A percentile compares a stretch with the other conserved stretches of the same genome.
These are phyloP conservation scores for Asarcornis scutulata DNA, from an alignment of 2,113 vertebrate species.

Conservation along the genomic window DNA sequence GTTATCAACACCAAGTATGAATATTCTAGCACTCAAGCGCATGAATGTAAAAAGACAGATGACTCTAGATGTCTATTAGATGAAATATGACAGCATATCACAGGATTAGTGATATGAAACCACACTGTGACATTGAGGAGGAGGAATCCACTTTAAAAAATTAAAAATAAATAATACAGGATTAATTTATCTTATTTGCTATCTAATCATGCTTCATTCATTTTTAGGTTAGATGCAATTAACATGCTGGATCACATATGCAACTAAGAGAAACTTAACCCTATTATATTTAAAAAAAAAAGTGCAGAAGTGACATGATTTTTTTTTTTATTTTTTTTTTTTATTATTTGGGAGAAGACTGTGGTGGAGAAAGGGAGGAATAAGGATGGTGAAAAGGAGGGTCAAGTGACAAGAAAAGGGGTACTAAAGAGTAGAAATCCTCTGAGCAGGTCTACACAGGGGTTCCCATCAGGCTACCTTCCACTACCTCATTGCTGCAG, in stretches of 20 bases:
- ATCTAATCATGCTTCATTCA: rapidly evolving
- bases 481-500: background rate
- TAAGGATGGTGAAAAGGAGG: background rate
- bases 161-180: background rate
- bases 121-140: background rate
- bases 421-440: background rate
- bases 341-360: background rate
- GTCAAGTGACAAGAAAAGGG: background rate
- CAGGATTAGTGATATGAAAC: background rate
- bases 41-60: background rate
- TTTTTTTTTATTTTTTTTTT: background rate
- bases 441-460: background rate
- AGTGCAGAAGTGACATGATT: background rate
- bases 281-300: background rate
- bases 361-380: background rate
- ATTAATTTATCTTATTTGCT: background rate
- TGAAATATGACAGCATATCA: background rate
- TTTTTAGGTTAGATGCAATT: background rate
- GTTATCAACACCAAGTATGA: background rate
- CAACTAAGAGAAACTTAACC: background rate
- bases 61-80: background rate
- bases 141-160: background rate
- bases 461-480: background rate
- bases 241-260: background rate
- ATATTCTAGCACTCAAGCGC: background rate